Conservation (phyloP, 2,113 vertebrate species). For the Chloropsis cyanopogon region DNA sequence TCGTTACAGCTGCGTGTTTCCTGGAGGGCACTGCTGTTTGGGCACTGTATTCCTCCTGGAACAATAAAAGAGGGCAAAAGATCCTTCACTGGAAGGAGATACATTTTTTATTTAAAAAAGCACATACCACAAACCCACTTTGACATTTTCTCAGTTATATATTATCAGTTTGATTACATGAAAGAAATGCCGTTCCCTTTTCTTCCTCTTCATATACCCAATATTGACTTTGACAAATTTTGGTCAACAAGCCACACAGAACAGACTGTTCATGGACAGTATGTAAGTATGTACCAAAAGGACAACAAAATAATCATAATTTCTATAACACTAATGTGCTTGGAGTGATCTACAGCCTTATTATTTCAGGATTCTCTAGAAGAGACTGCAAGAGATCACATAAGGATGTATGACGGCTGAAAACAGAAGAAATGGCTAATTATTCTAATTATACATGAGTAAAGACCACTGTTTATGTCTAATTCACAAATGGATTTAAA, state of each 20-base stretch:
- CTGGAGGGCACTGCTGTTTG: conserved; percentile 88
- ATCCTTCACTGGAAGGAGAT: background rate
- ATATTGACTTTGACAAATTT: background rate
- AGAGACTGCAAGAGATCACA: background rate
- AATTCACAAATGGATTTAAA: background rate
- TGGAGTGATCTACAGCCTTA: background rate
- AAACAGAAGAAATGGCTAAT: background rate
- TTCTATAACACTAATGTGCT: background rate
- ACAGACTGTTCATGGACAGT: background rate
- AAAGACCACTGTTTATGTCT: background rate
- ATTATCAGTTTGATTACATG: background rate
- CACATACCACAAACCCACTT: background rate
- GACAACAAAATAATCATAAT: background rate
- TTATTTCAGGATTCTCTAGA: background rate
- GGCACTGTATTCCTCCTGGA: conserved; percentile 85
- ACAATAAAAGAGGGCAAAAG: background rate
- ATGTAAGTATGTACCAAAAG: background rate
- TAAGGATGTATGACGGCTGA: background rate
- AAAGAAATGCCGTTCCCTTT: background rate
- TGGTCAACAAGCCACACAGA: background rate
- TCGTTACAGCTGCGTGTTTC: conserved; percentile 92
- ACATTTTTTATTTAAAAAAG: background rate
- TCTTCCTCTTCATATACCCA: background rate
- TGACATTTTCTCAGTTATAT: background rate
- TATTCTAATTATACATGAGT: background rate